Evolutionary conservation across 2,113 vertebrate genomes (phyloP).

Genomic region (Bubo bubo): DNA sequence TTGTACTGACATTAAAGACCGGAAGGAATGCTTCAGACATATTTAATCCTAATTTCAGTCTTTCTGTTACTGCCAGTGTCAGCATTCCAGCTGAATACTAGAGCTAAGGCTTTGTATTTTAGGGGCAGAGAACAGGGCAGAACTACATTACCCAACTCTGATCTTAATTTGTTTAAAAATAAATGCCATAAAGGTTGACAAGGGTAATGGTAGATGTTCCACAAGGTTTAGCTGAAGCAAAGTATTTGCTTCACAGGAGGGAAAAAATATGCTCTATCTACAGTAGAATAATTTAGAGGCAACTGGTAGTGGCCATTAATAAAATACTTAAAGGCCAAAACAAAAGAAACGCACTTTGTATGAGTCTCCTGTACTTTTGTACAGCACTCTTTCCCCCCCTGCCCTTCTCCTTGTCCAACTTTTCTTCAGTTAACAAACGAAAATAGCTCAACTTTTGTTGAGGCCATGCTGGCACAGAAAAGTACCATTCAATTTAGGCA

Average conservation of each 20-base stretch:
- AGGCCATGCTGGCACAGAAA: slow-evolving; percentile 12
- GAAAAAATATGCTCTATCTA: not conserved
- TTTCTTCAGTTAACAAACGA: slow-evolving; percentile 36
- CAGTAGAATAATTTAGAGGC: not conserved
- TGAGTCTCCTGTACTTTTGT: not conserved
- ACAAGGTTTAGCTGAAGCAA: not conserved
- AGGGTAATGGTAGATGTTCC: not conserved
- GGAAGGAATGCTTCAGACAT: not conserved
- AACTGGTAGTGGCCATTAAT: not conserved
- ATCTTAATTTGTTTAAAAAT: not conserved
- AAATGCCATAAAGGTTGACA: not conserved
- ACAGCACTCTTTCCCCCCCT: not conserved
- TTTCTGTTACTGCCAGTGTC: not conserved
- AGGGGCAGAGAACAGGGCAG: not conserved
- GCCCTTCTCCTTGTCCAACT: not conserved
- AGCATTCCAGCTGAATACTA: not conserved
- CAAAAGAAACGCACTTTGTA: not conserved
- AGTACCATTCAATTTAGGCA: slow-evolving; percentile 17
- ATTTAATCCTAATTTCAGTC: not conserved
- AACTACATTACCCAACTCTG: not conserved
- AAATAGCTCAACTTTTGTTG: slow-evolving; percentile 33
- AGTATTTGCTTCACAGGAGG: not conserved
- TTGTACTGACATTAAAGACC: not conserved
- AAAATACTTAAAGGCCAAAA: not conserved
- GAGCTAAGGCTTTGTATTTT: not conserved